Evolutionary conservation across 2,797 vertebrate genomes (phyloP), one percentile per base, ranked within the genome.

Genomic region (Karalla daura): DNA sequence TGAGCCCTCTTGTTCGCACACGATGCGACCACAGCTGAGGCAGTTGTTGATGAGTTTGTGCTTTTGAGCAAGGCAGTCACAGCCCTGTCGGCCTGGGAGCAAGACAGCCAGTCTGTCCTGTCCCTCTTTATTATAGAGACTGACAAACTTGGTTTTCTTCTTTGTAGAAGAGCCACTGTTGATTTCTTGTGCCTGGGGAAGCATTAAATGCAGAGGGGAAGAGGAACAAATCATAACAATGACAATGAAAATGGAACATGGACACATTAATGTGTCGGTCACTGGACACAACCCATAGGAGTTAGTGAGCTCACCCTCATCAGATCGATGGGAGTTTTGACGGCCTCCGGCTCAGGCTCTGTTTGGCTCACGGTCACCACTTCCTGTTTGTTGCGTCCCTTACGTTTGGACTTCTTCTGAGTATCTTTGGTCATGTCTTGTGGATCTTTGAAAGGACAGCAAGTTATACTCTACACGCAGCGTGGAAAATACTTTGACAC

Each of bases 31-130:
- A 0, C 98, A 99, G 43, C 87, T 92, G 87, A 98, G 78, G 86
- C 98, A 99, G 93, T 99, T 99, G 90, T 96, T 99, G 89, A 99
- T 92, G 20, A 99, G 95, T 49, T 85, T 95, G 93, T 99, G 98
- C 85, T 95, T 99, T 88, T 99, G 98, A 65, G 95, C 97, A 76
- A 99, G 92, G 80, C 98, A 99, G 4, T 98, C 96, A 1, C 98
- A 99, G 40, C 89, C 4, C 3, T 97, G 90, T 17, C 96, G 95
- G 14, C 98, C 98, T 0, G 98, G 98, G 28, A 99, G 93, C 9
- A 97, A 76, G 21, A 99, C 91, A 0, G 96, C 64, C 80, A 99
- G 92, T 64, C 81, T 94, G 88, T 99, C 96, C 78, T 98, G 95
- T 11, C 98, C 98, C 74, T 98, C 97, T 89, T 95, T 95, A 1